Evolutionary conservation across 1,140 invertebrate genomes (phyloP).

Genomic region (Aphelinus atriplicis): DNA sequence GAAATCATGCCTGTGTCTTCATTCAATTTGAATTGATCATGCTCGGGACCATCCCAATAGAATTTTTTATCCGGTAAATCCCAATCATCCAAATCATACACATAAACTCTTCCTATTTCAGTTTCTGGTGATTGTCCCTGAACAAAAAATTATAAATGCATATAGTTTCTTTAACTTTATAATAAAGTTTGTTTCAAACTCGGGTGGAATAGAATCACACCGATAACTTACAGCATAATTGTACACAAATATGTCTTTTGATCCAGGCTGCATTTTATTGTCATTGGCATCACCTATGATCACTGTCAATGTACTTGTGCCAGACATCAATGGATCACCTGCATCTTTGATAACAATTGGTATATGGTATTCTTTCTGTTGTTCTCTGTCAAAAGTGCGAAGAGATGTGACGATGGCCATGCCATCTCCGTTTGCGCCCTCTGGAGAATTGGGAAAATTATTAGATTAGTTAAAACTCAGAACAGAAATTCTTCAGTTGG

Average conservation of each 20-base stretch:
- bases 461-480: conserved; percentile 20
- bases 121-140: conserved; percentile 91
- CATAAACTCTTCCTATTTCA: conserved; percentile 94
- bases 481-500: neutral
- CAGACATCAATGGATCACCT: conserved; percentile 89
- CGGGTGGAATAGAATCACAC: neutral
- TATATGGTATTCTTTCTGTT: conserved; percentile 93
- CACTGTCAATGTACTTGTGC: conserved; percentile 92
- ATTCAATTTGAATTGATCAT: conserved; percentile 86
- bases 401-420: conserved; percentile 93
- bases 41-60: conserved; percentile 87
- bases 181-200: neutral
- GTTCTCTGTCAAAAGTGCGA: conserved; percentile 92
- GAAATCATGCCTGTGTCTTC: conserved; percentile 94
- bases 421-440: conserved; percentile 94
- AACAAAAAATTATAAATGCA: conserved; percentile 32
- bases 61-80: conserved; percentile 97
- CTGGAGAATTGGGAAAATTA: conserved; percentile 60
- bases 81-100: conserved; percentile 97
- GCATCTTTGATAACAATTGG: conserved; percentile 94
- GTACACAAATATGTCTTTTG: conserved; percentile 96
- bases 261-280: conserved; percentile 96
- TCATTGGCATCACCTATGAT: conserved; percentile 97
- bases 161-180: neutral
- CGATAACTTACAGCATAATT: conserved; percentile 79